Percentiles rank a stretch among this genome's conserved stretches.
These are phyloP conservation scores for Esox niger DNA, from an alignment of 2,113 vertebrate species.

Conservation along the genomic window DNA sequence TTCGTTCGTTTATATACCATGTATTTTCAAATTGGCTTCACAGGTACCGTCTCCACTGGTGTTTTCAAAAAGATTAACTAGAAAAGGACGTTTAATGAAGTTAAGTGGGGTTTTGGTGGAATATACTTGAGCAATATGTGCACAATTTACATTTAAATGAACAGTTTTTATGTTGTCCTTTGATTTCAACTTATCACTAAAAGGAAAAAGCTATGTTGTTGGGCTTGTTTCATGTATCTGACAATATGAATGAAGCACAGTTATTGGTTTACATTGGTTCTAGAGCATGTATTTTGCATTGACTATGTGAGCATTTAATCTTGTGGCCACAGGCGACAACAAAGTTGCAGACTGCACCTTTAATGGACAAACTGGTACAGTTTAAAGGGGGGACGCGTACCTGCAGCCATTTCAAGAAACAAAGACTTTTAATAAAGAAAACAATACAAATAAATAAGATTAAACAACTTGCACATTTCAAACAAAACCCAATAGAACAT, in stretches of 20 bases:
- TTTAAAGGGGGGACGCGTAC: conserved; percentile 22
- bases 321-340: too few relatives aligned
- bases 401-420: conserved; percentile 48
- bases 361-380: not conserved
- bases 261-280: too few relatives aligned
- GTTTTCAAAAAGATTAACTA: conserved; percentile 2
- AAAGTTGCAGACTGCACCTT: not conserved
- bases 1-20: not conserved
- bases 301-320: too few relatives aligned
- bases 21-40: conserved; percentile 6
- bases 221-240: not conserved
- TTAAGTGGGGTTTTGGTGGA: too few relatives aligned
- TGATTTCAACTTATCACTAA: not conserved
- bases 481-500: conserved; percentile 60
- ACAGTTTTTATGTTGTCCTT: too few relatives aligned
- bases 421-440: conserved; percentile 69
- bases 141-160: too few relatives aligned
- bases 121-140: too few relatives aligned
- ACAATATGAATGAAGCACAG: not conserved
- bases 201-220: too few relatives aligned
- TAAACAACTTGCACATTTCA: conserved; percentile 68
- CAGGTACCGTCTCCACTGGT: conserved; percentile 8
- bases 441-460: conserved; percentile 73
- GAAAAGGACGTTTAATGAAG: too few relatives aligned
- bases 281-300: too few relatives aligned